Conservation (phyloP, 1,140 invertebrate species). For the Lucilia sericata region DNA sequence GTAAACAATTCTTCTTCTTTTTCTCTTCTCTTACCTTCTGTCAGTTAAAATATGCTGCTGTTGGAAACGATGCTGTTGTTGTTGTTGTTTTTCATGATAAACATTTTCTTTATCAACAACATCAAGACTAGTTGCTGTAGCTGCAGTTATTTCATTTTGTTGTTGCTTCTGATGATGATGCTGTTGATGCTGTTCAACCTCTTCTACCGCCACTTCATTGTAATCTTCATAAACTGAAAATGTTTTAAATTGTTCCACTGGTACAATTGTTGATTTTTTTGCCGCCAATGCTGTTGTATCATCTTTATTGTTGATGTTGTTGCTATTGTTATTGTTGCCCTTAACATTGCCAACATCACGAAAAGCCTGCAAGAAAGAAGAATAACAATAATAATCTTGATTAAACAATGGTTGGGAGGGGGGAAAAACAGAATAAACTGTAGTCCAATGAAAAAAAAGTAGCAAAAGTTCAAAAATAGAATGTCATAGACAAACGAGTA, state of each 20-base stretch:
- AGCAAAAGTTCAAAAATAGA: background rate
- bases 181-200: background rate
- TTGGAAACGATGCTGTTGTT: conserved; percentile 41
- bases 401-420: background rate
- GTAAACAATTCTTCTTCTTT: background rate
- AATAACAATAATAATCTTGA: conserved; percentile 30
- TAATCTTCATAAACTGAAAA: conserved; percentile 81
- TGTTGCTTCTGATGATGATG: background rate
- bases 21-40: background rate
- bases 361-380: conserved; percentile 52
- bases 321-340: conserved; percentile 43
- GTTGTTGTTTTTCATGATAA: conserved; percentile 39
- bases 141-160: conserved; percentile 24
- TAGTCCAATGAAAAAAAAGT: background rate
- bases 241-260: conserved; percentile 76
- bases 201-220: conserved; percentile 13
- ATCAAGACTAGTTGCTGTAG: background rate
- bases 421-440: background rate
- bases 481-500: background rate
- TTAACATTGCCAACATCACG: conserved; percentile 54
- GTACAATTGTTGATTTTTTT: conserved; percentile 60
- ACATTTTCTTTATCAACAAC: conserved; percentile 57
- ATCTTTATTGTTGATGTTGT: conserved; percentile 48
- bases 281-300: conserved; percentile 45
- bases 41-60: conserved; percentile 40